These are phyloP conservation scores for Caenorhabditis macrosperma DNA, from an alignment of 2,888 invertebrate species.

Conservation along the genomic window DNA sequence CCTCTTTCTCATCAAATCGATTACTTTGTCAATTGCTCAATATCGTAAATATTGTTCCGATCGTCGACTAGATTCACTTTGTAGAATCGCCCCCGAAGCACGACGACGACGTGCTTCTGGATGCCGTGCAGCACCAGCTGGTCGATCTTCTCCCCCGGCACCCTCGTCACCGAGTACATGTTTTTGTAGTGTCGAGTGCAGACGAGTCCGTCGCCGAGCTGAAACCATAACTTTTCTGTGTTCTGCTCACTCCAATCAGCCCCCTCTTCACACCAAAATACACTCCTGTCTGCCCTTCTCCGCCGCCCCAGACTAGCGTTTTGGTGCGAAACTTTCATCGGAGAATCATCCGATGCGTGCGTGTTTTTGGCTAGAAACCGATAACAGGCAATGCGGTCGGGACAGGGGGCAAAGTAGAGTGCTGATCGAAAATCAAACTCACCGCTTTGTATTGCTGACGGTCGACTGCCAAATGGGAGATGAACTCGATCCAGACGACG, in stretches of 20 bases:
- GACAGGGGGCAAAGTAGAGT: constrained; percentile 37
- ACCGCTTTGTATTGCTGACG: constrained; percentile 71
- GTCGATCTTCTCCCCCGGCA: constrained; percentile 71
- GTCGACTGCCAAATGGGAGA: constrained; percentile 73
- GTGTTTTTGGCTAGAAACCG: too few species aligned
- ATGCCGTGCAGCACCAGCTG: constrained; percentile 66
- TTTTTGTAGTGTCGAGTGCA: constrained; percentile 76
- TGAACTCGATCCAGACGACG: constrained; percentile 70
- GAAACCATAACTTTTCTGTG: not conserved
- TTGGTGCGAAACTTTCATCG: constrained; percentile 7
- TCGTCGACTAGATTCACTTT: constrained; percentile 70
- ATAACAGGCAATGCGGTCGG: too few species aligned
- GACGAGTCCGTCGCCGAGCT: constrained; percentile 75
- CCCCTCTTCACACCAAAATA: constrained; percentile 14
- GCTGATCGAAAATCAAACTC: constrained; percentile 37
- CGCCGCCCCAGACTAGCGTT: too few species aligned
- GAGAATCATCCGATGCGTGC: not conserved
- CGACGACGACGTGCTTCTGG: constrained; percentile 68
- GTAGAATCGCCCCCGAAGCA: constrained; percentile 71
- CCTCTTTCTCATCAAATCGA: not conserved
- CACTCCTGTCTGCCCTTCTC: not conserved
- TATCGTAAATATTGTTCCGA: constrained; percentile 57
- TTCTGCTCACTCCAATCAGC: too few species aligned
- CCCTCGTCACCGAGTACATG: constrained; percentile 71
- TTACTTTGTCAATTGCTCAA: constrained; percentile 69